These are phyloP conservation scores for Corythoichthys intestinalis DNA, from an alignment of 2,113 vertebrate species.

Conservation along the genomic window DNA sequence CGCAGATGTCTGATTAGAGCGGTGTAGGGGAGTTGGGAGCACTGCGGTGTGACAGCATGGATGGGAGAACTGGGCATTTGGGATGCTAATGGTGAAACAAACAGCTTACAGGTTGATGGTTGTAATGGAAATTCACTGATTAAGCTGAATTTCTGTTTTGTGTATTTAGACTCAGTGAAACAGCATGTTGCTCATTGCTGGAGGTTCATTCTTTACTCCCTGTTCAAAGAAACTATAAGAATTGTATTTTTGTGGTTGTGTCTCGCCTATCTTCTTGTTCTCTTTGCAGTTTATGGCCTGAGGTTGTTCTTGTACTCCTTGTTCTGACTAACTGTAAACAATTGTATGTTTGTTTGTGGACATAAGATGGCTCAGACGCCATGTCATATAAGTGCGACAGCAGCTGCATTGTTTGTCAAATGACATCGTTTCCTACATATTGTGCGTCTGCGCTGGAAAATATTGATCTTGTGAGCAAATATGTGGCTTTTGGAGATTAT, in stretches of 20 bases:
- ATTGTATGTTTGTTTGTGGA: background rate
- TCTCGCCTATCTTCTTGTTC: too few relatives aligned
- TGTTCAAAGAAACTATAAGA: too few relatives aligned
- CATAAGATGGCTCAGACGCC: background rate
- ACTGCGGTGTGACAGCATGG: conserved; percentile 43
- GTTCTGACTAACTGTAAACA: background rate
- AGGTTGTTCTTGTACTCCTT: background rate
- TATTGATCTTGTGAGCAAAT: background rate
- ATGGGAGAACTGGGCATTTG: conserved; percentile 17
- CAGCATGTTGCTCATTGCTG: background rate
- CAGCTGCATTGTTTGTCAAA: background rate
- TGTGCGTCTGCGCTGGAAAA: background rate
- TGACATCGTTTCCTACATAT: background rate
- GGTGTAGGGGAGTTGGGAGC: conserved; percentile 64
- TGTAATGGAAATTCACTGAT: background rate
- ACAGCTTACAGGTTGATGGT: background rate
- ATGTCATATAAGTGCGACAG: background rate
- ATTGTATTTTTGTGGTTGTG: too few relatives aligned
- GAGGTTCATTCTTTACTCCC: background rate
- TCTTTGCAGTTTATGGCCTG: too few relatives aligned
- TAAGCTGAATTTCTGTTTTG: background rate
- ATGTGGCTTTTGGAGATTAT: background rate
- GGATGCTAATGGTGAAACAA: background rate
- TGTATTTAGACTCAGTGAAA: background rate
- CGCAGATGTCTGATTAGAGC: conserved; percentile 72